Evolutionary conservation across 2,888 invertebrate species (phyloP).

Genomic region (Leptura quadrifasciata): DNA sequence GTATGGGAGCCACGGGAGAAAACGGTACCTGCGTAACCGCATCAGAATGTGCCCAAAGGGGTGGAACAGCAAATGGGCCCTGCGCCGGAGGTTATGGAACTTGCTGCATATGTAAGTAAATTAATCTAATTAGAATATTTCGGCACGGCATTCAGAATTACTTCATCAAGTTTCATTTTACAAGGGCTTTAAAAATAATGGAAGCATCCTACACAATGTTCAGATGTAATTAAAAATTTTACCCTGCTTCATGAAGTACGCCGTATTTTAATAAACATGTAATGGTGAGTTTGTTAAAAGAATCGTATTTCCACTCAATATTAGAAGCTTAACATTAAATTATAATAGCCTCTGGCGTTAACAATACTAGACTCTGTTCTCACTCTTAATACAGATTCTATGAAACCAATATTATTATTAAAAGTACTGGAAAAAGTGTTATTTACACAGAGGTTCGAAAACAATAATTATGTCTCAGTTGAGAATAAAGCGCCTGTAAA

Average conservation of each 20-base stretch:
- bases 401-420: no score
- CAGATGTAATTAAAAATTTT: neutral
- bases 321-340: no score
- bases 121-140: slow-evolving; percentile 12
- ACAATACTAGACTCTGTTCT: no score
- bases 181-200: neutral
- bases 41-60: slow-evolving; percentile 82
- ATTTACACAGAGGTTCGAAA: no score
- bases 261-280: no score
- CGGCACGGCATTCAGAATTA: neutral
- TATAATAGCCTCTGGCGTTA: no score
- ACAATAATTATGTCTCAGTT: no score
- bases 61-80: slow-evolving; percentile 85
- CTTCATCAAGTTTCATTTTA: slow-evolving; percentile 1
- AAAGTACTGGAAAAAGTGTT: no score
- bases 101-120: slow-evolving; percentile 84
- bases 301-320: neutral
- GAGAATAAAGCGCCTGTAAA: no score
- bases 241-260: neutral
- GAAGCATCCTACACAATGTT: neutral
- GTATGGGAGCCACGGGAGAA: slow-evolving; percentile 85
- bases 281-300: neutral
- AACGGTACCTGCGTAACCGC: slow-evolving; percentile 88
- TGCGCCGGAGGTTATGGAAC: slow-evolving; percentile 88
- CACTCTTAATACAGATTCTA: no score